These are phyloP conservation scores for Tipula unca DNA, from an alignment of 2,888 invertebrate species.

Conservation along the genomic window DNA sequence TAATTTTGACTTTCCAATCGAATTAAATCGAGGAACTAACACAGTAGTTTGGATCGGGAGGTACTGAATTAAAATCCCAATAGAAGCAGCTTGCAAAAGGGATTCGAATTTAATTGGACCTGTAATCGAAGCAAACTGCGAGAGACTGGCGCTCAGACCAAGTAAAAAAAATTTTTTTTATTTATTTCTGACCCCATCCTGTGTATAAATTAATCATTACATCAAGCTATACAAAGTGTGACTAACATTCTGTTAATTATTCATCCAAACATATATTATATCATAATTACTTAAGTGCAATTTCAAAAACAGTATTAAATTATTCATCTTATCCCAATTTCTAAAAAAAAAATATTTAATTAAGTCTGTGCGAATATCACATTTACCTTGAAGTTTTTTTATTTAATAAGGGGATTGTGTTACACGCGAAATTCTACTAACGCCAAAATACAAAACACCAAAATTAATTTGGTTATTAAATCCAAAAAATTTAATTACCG, in stretches of 20 bases:
- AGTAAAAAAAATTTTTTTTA: no score
- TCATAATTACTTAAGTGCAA: not conserved
- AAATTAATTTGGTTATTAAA: not conserved
- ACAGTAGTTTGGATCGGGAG: no score
- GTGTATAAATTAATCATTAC: not conserved
- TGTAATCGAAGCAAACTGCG: no score
- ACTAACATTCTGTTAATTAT: not conserved
- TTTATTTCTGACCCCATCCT: not conserved
- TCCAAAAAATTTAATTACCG: not conserved
- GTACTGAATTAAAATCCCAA: no score
- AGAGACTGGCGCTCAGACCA: no score
- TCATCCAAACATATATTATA: not conserved
- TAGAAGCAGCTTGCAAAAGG: no score
- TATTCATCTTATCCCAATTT: not conserved
- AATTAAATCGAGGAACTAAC: no score
- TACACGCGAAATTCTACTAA: not conserved
- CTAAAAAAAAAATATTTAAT: not conserved
- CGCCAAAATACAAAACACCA: not conserved
- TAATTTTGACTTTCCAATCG: no score
- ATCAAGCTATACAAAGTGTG: not conserved
- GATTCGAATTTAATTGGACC: no score
- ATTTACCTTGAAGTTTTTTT: not conserved
- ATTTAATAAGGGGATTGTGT: not conserved
- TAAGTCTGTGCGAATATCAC: not conserved
- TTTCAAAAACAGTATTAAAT: not conserved